These are phyloP conservation scores for Hucho hucho DNA, from an alignment of 2,113 vertebrate genomes.

Conservation along the genomic window DNA sequence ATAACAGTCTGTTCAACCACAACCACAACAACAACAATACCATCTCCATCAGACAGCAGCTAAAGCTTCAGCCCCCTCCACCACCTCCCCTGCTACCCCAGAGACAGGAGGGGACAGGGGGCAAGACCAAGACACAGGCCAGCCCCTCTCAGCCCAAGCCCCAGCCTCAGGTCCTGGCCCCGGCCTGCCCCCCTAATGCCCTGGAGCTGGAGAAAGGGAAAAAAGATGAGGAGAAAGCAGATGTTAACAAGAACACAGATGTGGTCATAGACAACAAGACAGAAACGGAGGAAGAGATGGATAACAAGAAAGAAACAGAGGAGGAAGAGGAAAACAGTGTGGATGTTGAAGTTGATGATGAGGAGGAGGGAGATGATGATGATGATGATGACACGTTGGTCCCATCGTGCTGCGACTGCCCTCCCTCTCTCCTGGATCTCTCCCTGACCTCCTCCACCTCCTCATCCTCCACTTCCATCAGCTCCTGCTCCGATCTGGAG, in stretches of 20 bases:
- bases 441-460: conserved; percentile 76
- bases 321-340: conserved; percentile 51
- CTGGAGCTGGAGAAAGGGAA: conserved; percentile 33
- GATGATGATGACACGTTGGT: conserved; percentile 80
- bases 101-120: conserved; percentile 52
- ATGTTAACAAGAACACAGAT: conserved; percentile 22
- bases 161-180: conserved; percentile 33
- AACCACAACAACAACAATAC: conserved; percentile 81
- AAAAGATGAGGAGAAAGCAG: conserved; percentile 13
- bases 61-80: conserved; percentile 59
- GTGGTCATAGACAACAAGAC: conserved; percentile 38
- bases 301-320: conserved; percentile 59
- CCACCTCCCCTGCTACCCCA: conserved; percentile 41
- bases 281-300: conserved; percentile 53
- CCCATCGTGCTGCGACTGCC: conserved; percentile 78
- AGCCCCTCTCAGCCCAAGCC: conserved; percentile 30
- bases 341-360: conserved; percentile 63
- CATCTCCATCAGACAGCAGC: conserved; percentile 67
- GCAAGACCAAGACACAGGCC: conserved; percentile 34
- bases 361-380: conserved; percentile 49
- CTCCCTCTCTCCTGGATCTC: conserved; percentile 75
- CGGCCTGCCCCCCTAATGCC: conserved; percentile 35
- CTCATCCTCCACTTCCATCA: conserved; percentile 90
- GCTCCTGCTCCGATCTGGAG: conserved; percentile 92
- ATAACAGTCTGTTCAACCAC: conserved; percentile 78